These are phyloP conservation scores for Actinia equina DNA, from an alignment of 64 coral and sea anemone species.

Conservation along the genomic window DNA sequence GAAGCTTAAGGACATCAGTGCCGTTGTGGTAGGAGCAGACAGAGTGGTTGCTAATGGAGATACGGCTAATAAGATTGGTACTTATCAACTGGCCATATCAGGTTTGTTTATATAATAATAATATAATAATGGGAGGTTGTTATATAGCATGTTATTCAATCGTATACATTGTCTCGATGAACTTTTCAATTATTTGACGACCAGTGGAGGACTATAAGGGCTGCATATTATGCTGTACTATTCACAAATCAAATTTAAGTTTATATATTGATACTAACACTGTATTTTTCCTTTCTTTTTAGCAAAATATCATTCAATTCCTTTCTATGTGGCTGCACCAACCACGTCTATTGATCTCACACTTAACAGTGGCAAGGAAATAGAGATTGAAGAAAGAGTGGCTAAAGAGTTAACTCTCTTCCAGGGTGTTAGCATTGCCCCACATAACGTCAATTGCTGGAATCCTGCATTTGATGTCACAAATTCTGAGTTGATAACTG, in stretches of 20 bases:
- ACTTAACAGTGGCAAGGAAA: slow-evolving; percentile 56
- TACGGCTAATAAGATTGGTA: slow-evolving; percentile 98
- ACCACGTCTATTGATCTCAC: slow-evolving; percentile 75
- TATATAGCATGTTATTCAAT: no score
- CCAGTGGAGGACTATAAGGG: no score
- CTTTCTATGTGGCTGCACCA: slow-evolving; percentile 94
- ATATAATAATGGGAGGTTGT: no score
- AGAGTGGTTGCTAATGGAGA: slow-evolving; percentile 99
- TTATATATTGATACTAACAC: no score
- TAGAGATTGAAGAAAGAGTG: slow-evolving; percentile 88
- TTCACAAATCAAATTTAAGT: no score
- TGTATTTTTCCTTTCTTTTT: not conserved
- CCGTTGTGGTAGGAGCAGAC: slow-evolving; percentile 94
- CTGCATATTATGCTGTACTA: no score
- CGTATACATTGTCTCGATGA: no score
- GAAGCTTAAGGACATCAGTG: slow-evolving; percentile 68
- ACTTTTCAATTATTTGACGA: no score
- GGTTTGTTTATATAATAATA: slow-evolving; percentile 29
- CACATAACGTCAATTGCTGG: slow-evolving; percentile 77
- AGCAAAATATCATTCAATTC: slow-evolving; percentile 89
- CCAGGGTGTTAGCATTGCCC: slow-evolving; percentile 59
- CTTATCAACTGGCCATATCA: slow-evolving; percentile 93
- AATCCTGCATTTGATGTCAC: slow-evolving; percentile 99
- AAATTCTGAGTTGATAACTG: slow-evolving; percentile 84
- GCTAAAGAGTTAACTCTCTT: slow-evolving; percentile 58